A percentile compares a stretch with the other conserved stretches of the same genome.
Conservation (phyloP, 1,140 invertebrate species). For the Bicyclus anynana region DNA sequence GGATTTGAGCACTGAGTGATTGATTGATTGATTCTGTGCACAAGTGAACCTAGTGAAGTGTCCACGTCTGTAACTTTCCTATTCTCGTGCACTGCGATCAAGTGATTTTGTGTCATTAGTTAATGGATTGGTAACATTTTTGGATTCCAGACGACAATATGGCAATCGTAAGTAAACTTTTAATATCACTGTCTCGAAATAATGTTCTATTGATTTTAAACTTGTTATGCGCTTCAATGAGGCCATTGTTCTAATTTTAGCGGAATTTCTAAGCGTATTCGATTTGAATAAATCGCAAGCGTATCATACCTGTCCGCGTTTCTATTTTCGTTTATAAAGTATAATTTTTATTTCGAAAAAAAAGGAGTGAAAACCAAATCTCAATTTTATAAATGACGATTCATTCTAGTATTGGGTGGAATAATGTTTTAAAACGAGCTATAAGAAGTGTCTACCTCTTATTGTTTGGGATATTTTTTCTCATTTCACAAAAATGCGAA, state of each 20-base stretch:
- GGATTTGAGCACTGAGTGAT: slow-evolving; percentile 40
- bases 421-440: no score
- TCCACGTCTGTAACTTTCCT: slow-evolving; percentile 33
- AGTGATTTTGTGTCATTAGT: slow-evolving; percentile 63
- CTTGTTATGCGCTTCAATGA: background rate
- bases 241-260: background rate
- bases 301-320: no score
- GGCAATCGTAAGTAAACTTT: slow-evolving; percentile 56
- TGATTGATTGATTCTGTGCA: slow-evolving; percentile 37
- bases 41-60: slow-evolving; percentile 48
- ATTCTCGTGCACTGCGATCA: slow-evolving; percentile 49
- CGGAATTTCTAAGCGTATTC: background rate
- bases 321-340: no score
- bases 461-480: no score
- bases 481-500: no score
- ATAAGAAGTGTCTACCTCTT: no score
- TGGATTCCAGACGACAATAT: slow-evolving; percentile 51
- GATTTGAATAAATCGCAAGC: background rate
- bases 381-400: no score
- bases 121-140: slow-evolving; percentile 57
- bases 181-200: background rate
- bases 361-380: no score
- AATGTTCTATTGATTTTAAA: background rate
- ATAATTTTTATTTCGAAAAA: no score
- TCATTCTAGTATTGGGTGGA: no score